phyloP scores from a whole-genome alignment of 2,888 invertebrate genomes.

The Pristionchus mayeri region DNA sequence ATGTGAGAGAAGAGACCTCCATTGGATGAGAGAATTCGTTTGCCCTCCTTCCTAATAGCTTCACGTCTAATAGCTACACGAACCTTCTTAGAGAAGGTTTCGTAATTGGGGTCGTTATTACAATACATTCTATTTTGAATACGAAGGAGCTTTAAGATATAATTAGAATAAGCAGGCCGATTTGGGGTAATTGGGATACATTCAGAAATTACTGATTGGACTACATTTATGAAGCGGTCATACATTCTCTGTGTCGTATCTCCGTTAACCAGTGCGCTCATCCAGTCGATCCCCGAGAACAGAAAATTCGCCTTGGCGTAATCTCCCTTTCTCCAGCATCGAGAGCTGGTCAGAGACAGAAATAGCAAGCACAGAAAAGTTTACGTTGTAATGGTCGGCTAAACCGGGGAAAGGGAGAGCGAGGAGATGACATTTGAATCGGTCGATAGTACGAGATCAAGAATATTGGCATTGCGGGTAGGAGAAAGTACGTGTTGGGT shows the following conservation, averaged over 20 bases:
- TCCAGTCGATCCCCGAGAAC: neutral
- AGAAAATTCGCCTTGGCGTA: neutral
- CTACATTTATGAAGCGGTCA: neutral
- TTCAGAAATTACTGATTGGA: neutral
- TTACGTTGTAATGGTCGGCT: neutral
- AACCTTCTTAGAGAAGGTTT: neutral
- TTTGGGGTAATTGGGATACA: neutral
- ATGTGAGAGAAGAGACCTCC: neutral
- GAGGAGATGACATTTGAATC: neutral
- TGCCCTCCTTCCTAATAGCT: slow-evolving; percentile 3
- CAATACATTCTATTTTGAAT: neutral
- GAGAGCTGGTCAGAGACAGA: neutral
- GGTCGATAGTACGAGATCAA: neutral
- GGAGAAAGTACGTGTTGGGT: neutral
- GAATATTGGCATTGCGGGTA: neutral
- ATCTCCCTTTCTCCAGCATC: neutral
- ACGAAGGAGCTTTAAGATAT: neutral
- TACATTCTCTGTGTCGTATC: neutral
- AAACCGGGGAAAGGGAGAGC: neutral
- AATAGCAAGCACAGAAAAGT: neutral
- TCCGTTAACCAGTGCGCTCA: neutral
- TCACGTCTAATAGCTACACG: neutral
- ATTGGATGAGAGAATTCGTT: neutral
- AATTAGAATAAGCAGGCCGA: neutral
- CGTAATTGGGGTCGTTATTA: neutral